phyloP scores from a whole-genome alignment of 35 echinoderm and acorn worm species.

The Lytechinus pictus region DNA sequence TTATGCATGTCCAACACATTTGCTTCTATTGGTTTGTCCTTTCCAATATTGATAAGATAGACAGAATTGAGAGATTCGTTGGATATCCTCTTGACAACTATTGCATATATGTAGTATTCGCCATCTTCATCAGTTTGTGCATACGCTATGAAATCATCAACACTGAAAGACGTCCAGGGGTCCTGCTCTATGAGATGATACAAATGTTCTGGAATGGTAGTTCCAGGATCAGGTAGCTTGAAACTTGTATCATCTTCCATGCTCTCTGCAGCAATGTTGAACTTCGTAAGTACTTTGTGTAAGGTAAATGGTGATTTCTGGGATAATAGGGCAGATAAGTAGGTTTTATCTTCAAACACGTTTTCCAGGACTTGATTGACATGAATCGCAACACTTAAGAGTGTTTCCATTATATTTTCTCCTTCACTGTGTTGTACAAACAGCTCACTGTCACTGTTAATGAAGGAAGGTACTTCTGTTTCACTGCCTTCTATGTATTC shows the following conservation, averaged over 20 bases:
- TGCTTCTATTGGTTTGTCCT: constrained; percentile 10
- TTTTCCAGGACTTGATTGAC: background rate
- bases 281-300: background rate
- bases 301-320: background rate
- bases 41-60: constrained; percentile 48
- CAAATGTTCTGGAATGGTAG: constrained; percentile 46
- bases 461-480: background rate
- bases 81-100: background rate
- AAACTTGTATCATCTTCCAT: background rate
- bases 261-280: background rate
- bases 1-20: constrained; percentile 52
- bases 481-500: background rate
- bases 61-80: background rate
- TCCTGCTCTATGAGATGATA: constrained; percentile 63
- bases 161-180: constrained; percentile 18
- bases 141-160: constrained; percentile 54
- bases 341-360: background rate
- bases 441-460: background rate
- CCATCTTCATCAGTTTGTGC: background rate
- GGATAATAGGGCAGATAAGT: background rate
- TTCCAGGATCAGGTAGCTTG: background rate
- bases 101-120: background rate
- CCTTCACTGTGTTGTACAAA: constrained; percentile 10
- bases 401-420: background rate
- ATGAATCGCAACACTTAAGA: background rate